These are phyloP conservation scores for Brachionus manjavacas DNA, from an alignment of 1,140 invertebrate species.

Conservation along the genomic window DNA sequence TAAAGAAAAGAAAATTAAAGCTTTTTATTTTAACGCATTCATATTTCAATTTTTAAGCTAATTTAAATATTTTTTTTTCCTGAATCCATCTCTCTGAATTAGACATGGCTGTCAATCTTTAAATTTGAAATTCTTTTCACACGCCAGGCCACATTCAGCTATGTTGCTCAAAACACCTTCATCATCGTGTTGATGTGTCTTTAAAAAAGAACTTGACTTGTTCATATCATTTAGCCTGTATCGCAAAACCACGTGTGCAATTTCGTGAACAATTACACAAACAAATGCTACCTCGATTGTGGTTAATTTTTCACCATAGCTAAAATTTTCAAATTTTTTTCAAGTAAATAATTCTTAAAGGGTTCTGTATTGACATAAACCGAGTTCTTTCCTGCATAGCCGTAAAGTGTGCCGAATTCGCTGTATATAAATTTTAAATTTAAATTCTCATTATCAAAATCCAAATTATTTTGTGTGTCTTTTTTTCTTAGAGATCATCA, in stretches of 20 bases:
- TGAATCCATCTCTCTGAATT: no score
- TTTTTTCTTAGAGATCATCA: no score
- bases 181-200: background rate
- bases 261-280: background rate
- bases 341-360: background rate
- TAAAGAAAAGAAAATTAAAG: no score
- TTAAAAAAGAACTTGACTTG: background rate
- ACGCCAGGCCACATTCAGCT: background rate
- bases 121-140: background rate
- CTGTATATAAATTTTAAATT: background rate
- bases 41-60: no score
- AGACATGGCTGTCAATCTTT: no score
- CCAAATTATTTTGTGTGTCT: background rate
- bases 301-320: background rate
- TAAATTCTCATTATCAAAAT: background rate
- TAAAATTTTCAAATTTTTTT: background rate
- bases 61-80: no score
- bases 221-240: background rate
- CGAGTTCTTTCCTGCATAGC: background rate
- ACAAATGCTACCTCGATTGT: background rate
- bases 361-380: background rate
- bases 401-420: background rate
- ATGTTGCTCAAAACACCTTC: background rate
- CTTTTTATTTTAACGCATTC: no score
- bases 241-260: background rate